A percentile compares a stretch with the other conserved stretches of the same genome.
These are phyloP conservation scores for Schizaphis graminum DNA, from an alignment of 2,888 invertebrate genomes.

Conservation along the genomic window DNA sequence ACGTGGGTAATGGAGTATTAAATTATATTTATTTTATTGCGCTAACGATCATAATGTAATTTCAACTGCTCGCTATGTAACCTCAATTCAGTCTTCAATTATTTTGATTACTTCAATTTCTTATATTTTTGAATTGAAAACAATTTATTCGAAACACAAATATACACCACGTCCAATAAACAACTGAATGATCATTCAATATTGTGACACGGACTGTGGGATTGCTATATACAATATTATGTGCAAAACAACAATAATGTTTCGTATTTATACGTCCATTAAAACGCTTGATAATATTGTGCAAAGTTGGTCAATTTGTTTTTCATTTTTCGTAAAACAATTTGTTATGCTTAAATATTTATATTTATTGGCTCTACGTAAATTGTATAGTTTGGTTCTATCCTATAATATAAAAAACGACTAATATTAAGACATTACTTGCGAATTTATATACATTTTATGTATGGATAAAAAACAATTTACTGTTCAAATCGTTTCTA, in stretches of 20 bases:
- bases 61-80: not conserved
- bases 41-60: not conserved
- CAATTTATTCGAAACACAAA: not conserved
- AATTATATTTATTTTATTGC: conserved; percentile 14
- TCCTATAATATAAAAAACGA: not conserved
- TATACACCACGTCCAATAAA: not conserved
- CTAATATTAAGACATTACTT: not conserved
- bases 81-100: conserved; percentile 25
- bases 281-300: not conserved
- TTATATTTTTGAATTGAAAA: not conserved
- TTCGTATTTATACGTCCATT: not conserved
- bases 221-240: not conserved
- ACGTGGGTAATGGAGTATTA: not conserved
- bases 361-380: not conserved
- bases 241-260: not conserved
- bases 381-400: not conserved
- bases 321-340: not conserved
- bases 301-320: not conserved
- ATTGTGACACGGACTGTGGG: not conserved
- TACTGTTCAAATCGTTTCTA: not conserved
- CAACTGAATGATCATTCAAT: not conserved
- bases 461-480: not conserved
- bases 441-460: not conserved
- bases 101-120: conserved; percentile 11
- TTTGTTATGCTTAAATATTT: conserved; percentile 14